Base-by-base conservation (phyloP, 2,888 invertebrate genomes). In the Tipula vernalis region DNA sequence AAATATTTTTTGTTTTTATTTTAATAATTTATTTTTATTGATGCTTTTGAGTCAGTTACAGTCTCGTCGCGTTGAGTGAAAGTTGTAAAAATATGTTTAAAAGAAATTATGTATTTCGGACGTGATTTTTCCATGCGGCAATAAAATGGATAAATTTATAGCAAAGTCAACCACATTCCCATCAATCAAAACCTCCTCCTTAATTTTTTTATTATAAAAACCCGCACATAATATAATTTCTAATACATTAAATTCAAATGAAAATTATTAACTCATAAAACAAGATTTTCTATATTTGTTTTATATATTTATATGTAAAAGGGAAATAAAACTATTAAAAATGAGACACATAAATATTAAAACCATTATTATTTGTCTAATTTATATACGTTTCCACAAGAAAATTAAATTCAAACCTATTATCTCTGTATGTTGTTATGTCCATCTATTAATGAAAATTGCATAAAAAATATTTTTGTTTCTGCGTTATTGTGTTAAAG, bases 251-350 rank as follows among this genome's bases (percentile, higher is more conserved):
- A 71, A 28, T 71, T 28, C 71, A 71, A 71, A 28, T 71, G 28
- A 71, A 71, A 28, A 71, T 71, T 71, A 71, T 71, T 71, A 71
- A 71, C 71, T 71, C 8, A 28, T 71, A 71, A 71, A 71, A 71
- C 28, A 71, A 71, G 12, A 71, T 71, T 39, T 39, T 39, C 39
- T 39, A 39, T 2, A 39, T 39, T 71, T 71, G 3, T 28, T 71
- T 10, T 51, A 51, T 39, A 39, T 6, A 39, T 39, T 15, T 71
- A 28, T 71, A 71, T 28, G 71, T 71, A 71, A 13, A 28, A 71
- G 71, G 71, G 71, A 71, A 71, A 71, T 71, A 71, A n/a, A 71
- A 71, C 71, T 71, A 71, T 71, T 71, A 71, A 71, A 71, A 71
- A 8, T 71, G 71, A 71, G 71, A 71, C 28, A 71, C 71, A 71